Evolutionary conservation across 2,113 vertebrate genomes (phyloP).

Genomic region (Sapajus apella): DNA sequence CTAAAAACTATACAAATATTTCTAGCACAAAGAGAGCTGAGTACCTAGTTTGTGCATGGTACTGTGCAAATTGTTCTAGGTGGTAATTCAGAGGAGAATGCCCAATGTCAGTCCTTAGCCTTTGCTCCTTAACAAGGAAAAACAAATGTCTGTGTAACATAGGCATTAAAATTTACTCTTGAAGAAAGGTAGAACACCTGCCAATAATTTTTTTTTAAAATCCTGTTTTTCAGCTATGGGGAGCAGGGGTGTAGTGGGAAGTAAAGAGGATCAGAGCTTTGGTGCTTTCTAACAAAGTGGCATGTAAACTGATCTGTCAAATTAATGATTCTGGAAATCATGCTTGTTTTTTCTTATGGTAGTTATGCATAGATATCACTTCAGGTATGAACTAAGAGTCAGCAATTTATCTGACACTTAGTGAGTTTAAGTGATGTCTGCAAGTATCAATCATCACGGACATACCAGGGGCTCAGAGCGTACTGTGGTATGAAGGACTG

Average conservation of each 20-base stretch:
- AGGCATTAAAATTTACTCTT: neutral
- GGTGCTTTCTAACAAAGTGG: neutral
- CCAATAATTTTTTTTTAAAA: neutral
- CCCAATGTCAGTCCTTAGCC: neutral
- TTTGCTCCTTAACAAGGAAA: too few species aligned
- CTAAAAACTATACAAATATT: neutral
- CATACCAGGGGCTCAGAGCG: neutral
- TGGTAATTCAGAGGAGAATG: neutral
- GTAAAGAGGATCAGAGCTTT: neutral
- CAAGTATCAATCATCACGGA: neutral
- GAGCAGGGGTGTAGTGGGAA: neutral
- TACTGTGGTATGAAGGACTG: neutral
- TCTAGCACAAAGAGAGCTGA: neutral
- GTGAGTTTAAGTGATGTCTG: neutral
- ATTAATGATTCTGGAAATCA: neutral
- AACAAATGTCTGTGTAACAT: too few species aligned
- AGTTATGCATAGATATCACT: neutral
- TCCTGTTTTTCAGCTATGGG: neutral
- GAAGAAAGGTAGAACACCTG: neutral
- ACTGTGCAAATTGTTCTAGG: neutral
- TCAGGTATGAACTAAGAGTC: neutral
- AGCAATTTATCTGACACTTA: neutral
- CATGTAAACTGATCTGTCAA: neutral
- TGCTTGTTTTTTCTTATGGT: neutral
- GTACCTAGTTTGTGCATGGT: neutral